Evolutionary conservation across 2,797 vertebrate species (phyloP).

Genomic region (Sebastes trivittatus): DNA sequence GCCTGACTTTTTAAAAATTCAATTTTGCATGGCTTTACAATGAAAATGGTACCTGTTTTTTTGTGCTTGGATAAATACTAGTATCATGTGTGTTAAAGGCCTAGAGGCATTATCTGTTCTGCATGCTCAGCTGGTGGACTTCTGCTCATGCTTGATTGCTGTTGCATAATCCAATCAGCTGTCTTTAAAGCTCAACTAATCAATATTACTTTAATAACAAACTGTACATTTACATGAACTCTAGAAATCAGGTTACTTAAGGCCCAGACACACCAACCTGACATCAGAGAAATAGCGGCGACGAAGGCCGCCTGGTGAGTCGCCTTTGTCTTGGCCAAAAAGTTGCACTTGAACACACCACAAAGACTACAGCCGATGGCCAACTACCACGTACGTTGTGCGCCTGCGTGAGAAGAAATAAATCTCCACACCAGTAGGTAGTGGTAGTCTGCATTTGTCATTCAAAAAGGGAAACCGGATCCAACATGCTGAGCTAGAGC

Average conservation of each 20-base stretch:
- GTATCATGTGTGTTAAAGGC: not conserved
- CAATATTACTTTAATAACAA: not conserved
- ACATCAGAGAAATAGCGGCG: no score
- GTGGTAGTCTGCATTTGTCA: no score
- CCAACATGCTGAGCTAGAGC: no score
- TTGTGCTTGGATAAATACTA: not conserved
- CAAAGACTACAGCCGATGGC: no score
- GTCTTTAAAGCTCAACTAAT: not conserved
- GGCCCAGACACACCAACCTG: no score
- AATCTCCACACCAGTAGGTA: no score
- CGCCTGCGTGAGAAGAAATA: no score
- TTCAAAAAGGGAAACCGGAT: no score
- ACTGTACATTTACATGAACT: not conserved
- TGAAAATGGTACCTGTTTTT: not conserved
- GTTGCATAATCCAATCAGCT: not conserved
- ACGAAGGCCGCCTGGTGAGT: no score
- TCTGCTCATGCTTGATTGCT: not conserved
- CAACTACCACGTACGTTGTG: no score
- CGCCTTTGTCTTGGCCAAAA: no score
- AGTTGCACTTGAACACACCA: rapidly evolving
- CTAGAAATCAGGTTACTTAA: not conserved
- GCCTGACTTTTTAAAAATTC: not conserved
- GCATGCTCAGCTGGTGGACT: not conserved
- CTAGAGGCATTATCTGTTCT: not conserved
- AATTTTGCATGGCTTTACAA: slow-evolving; percentile 26